Conservation (phyloP, 2,888 invertebrate genomes). For the Clepsis dumicolana region DNA sequence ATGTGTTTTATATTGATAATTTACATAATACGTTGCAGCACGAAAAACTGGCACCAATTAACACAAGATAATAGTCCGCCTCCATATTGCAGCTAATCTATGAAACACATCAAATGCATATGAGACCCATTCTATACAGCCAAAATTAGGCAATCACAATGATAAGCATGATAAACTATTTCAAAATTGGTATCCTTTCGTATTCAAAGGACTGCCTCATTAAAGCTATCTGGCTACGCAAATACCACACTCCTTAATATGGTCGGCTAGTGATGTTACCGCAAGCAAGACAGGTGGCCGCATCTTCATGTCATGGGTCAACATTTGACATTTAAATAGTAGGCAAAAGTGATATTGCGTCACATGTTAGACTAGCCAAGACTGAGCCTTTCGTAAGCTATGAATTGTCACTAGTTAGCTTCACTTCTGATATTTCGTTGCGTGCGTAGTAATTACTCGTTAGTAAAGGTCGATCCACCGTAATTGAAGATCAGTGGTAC, state of each 20-base stretch:
- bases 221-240: conserved; percentile 24
- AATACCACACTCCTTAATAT: conserved; percentile 39
- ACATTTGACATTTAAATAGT: conserved; percentile 78
- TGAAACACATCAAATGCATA: conserved; percentile 26
- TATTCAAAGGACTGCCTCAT: conserved; percentile 17
- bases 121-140: background rate
- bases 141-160: conserved; percentile 30
- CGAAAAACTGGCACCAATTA: conserved; percentile 30
- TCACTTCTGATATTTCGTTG: conserved; percentile 66
- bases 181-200: conserved; percentile 28
- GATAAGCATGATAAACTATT: conserved; percentile 28
- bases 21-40: conserved; percentile 33
- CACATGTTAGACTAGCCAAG: conserved; percentile 55
- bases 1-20: conserved; percentile 15
- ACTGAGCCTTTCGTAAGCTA: conserved; percentile 63
- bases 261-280: conserved; percentile 46
- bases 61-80: conserved; percentile 23
- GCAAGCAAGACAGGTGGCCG: conserved; percentile 65
- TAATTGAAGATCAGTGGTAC: conserved; percentile 63
- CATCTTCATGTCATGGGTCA: conserved; percentile 73
- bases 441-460: conserved; percentile 66
- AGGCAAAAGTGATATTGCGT: conserved; percentile 67
- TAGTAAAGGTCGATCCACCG: conserved; percentile 67
- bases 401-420: conserved; percentile 64
- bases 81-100: conserved; percentile 32